Evolutionary conservation across 1,140 invertebrate genomes (phyloP), one percentile per base, ranked within the genome.

Genomic region (Bradynema listronoti): DNA sequence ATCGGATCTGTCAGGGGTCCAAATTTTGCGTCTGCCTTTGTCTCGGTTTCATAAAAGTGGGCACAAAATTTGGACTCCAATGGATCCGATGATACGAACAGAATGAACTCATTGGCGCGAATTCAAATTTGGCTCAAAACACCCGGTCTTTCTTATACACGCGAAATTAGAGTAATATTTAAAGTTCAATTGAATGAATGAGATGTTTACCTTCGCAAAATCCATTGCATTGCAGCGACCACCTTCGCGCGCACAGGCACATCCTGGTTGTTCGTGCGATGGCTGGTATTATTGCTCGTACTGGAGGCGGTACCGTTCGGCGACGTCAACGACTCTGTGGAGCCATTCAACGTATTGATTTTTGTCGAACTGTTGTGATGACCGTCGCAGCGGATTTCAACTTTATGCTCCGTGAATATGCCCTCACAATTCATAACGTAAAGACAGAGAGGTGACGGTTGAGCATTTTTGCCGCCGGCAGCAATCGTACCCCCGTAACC

Each of bases 381-480:
- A 6, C 58, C 41, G 30, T 67, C 63, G 7, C 29, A 24, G 6
- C 43, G 33, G 19, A 58, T 30, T 39, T 65, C 56, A 36, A 68
- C 58, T 25, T 39, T 56, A 30, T 68, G 61, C 11, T 57, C n/a
- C 0, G 43, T 66, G n/a, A 68, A 29, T 1, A 72, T 33, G 9
- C 61, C 70, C 19, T 69, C 64, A 36, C 53, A 32, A 49, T 72
- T 69, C 70, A 69, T 61, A n/a, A 61, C 57, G 19, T 59, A 41
- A 4, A 69, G 14, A 52, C 29, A 42, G 9, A 63, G 57, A n/a
- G n/a, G n/a, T n/a, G n/a, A 7, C 29, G 56, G 33, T 68, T 50
- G 30, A 42, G 16, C 14, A 25, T 43, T 25, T 41, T 43, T 14
- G 32, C 27, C 11, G 53, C 27, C 24, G 32, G 34, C n/a, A n/a